These are phyloP conservation scores for Sebastes oblongus DNA, from an alignment of 2,797 vertebrate genomes.

Conservation along the genomic window DNA sequence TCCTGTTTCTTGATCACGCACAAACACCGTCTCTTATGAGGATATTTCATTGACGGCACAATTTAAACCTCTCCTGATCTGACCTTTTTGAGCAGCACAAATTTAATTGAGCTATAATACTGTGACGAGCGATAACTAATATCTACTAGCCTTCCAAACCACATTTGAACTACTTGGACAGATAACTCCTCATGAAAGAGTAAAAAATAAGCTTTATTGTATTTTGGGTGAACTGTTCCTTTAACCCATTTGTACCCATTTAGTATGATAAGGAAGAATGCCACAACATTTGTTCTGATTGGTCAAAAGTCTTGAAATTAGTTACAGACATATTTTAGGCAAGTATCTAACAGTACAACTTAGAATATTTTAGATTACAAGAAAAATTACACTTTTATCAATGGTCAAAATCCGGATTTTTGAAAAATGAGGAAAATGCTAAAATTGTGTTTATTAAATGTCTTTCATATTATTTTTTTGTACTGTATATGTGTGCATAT, in stretches of 20 bases:
- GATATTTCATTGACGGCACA: neutral
- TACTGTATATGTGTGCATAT: no score
- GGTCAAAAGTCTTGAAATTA: no score
- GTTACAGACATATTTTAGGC: no score
- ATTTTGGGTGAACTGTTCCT: neutral
- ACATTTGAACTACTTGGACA: neutral
- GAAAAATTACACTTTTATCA: no score
- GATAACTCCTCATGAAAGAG: neutral
- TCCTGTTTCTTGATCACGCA: conserved; percentile 2
- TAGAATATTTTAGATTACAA: no score
- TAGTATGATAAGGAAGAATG: no score
- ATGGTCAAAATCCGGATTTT: no score
- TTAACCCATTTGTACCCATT: neutral
- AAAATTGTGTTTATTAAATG: no score
- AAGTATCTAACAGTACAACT: no score
- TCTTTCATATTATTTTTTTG: no score
- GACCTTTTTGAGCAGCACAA: neutral
- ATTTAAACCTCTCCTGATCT: neutral
- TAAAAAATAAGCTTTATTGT: neutral
- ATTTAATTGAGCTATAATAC: neutral
- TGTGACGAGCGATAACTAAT: neutral
- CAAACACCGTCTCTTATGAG: neutral
- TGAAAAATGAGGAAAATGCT: no score
- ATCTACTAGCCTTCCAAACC: neutral
- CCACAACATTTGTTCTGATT: no score